Base-by-base conservation (phyloP, 2,888 invertebrate species). In the Baronia brevicornis region DNA sequence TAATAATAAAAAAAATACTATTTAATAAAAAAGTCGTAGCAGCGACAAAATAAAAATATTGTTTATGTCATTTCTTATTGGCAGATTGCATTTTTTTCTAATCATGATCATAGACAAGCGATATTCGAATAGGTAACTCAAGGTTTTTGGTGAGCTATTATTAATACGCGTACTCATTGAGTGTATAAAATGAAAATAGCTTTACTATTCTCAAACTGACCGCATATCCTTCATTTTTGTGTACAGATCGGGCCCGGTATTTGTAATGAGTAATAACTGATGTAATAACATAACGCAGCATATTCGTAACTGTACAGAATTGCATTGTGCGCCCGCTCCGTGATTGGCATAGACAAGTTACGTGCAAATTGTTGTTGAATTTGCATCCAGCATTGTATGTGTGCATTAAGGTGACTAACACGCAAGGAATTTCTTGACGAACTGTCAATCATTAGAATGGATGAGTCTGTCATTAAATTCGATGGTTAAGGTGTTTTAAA, bases 381-480 rank as follows among this genome's bases (percentile, higher is more conserved):
- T 52, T 48, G 47, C 52, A 54, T 52, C 40, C 34, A 41, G 34
- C 48, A 46, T 46, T 52, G 51, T 51, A 32, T 44, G 43, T 39
- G 31, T 29, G 40, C 36, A 41, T 33, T 40, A 28, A 39, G 36
- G 38, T 54, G 49, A 53, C 37, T 54, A 47, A 51, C 41, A 21
- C 28, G 15, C 19, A 18, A 25, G 48, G 51, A 44, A 50, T 49
- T 44, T 28, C 21, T 36, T 28, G 31, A 33, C 32, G 36, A 36
- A 30, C 34, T 42, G 33, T 37, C 34, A 26, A 37, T 39, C 36
- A 35, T 27, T 15, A 20, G 25, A 36, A 34, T 42, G 36, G 32
- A 35, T 27, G n/a, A n/a, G 27, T 13, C 12, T 28, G 8, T 12
- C 22, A 12, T 12, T 19, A 13, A 19, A 31, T 19, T 13, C 13